Evolutionary conservation across 2,888 invertebrate genomes (phyloP), one percentile per base, ranked within the genome.

Genomic region (Anthoptus insignis): DNA sequence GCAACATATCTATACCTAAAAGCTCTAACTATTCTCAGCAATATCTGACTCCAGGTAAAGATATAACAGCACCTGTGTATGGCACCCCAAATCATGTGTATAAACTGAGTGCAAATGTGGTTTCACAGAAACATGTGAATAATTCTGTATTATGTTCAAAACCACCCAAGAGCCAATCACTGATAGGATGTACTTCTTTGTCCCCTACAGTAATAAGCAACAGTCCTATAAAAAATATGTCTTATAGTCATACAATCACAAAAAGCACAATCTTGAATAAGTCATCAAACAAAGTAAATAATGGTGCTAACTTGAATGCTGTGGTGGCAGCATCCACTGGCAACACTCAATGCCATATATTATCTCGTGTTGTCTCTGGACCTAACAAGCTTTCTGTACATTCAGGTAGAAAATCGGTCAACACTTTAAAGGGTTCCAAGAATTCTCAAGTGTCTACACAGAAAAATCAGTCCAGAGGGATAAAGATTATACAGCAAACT

Each of bases 401-500:
- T 74, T 89, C 91, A 8, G 91, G 92, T 60, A 84, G 87, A 66
- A 93, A 92, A 79, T 84, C 89, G 22, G 81, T 87, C 32, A 91
- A 86, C 73, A 78, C 90, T 65, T 78, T 89, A 8, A 91, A 91
- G 75, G 86, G 86, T 61, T 86, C 89, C 11, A 92, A 91, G 77
- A 87, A 75, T 73, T 83, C 88, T 21, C 88, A 90, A 78, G 77
- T 77, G 9, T 77, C 86, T 3, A 81, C 73, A 24, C 90, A 89
- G 70, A 91, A 91, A 69, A 90, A 83, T 78, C 91, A 91, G 69
- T 89, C 92, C 0, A 92, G 94, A 73, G 88, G 94, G 21, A 91
- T 94, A 16, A 94, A 94, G 80, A 94, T 94, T 67, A 93, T 94
- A 69, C 94, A 94, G 73, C 92, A 93, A 73, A 80, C 91, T 59